Base-by-base conservation (phyloP, 2,888 invertebrate species). In the Tachina fera region DNA sequence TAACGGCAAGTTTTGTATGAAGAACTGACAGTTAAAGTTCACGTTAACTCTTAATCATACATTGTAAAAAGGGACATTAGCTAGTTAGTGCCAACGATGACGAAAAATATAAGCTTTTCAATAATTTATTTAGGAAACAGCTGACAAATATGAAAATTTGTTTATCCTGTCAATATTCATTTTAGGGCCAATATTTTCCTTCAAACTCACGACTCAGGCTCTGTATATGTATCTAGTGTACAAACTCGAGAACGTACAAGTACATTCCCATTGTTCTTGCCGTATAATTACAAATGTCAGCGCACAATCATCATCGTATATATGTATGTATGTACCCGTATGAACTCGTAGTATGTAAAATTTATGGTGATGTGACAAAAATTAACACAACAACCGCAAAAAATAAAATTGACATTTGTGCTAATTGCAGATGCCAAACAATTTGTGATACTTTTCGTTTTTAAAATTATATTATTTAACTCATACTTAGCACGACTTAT, bases 361-460 rank as follows among this genome's bases (percentile, higher is more conserved):
- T 60, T 61, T 67, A 82, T 79, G 82, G 63, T 71, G 78, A 77
- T 72, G 49, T 71, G 85, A 83, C 79, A 82, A 86, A n/a, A 78
- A 83, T 86, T 86, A 86, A 79, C 82, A 72, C 85, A 76, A 65
- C 53, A 79, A 83, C 74, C 85, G 51, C 85, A 86, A 84, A 77
- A 72, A 84, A 81, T 81, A 61, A 72, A 87, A 83, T 75, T 87
- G 87, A 87, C 86, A 83, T 83, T 79, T 76, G 78, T 85, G 83
- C 87, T 87, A 87, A 88, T 87, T 87, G 79, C 85, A 78, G 58
- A 86, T 87, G 88, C 76, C 87, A 87, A 86, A 87, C 83, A 63
- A 43, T 58, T 10, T 22, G 43, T 43, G 5, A 1, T 56, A 6
- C 14, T 47, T 61, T 41, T 6, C 11, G 5, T 43, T 63, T 49